Base-by-base conservation (phyloP, 1,140 invertebrate genomes). In the Stenopsyche tienmushanensis region DNA sequence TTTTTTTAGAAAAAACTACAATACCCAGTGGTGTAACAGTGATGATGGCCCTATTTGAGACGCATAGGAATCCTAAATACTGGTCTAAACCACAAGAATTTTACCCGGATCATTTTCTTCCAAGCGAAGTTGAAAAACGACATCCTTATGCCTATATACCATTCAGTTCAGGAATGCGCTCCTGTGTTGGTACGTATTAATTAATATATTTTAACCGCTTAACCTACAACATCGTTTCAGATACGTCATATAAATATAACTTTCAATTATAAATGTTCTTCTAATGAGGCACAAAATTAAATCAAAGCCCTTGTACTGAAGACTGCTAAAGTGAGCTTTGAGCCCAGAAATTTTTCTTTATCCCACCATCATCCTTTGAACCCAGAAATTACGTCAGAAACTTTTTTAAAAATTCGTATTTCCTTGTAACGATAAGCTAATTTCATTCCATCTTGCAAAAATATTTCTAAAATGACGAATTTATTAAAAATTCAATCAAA, bases 11-110 rank as follows among this genome's bases (percentile, higher is more conserved):
- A 26, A 72, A 73, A 49, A 62, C 75, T 9, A 74, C 69, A 0
- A 25, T 84, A 0, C 75, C 80, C 13, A 69, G 70, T 2, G 82
- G 80, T 0, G 75, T 73, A 7, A 72, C 71, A 0, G 44, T 85
- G 1, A 73, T 74, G 13, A 73, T 85, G 10, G 78, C 81, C 0
- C 73, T 79, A 17, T 82, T 81, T 52, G 73, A 78, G 5, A 71
- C 90, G 3, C 89, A 90, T 65, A 74, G 80, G 1, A 83, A 88
- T 71, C 78, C 83, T 0, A 74, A 82, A 2, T 80, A 83, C 58
- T 90, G 81, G 75, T 81, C 85, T 0, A 77, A 89, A 29, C 87
- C 88, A 0, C 72, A 86, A 1, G 75, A 72, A 17, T 88, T 85
- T 34, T 67, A 77, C 64, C 84, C 84, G 0, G 83, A 84, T 45